phyloP scores from a whole-genome alignment of 2,888 invertebrate species.

The Macropis europaea region DNA sequence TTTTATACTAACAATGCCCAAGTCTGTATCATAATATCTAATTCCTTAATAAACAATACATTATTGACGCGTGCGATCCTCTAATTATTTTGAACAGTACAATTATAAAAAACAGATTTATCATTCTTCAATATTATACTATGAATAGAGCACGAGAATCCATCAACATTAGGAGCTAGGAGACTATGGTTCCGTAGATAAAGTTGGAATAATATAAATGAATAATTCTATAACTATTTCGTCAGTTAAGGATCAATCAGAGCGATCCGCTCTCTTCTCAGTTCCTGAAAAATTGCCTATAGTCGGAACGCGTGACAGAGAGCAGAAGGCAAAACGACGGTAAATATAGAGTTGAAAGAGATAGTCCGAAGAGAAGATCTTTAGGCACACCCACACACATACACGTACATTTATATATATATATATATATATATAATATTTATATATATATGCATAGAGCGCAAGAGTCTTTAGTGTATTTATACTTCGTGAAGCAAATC shows the following conservation, averaged over 20 bases:
- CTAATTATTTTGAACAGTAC: no score
- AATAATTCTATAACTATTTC: neutral
- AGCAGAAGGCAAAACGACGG: constrained; percentile 42
- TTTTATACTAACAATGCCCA: no score
- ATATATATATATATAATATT: constrained; percentile 52
- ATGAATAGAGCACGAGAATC: no score
- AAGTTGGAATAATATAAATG: no score
- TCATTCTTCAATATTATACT: no score
- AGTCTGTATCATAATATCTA: no score
- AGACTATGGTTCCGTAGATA: no score
- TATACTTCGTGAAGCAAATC: constrained; percentile 60
- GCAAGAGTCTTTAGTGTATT: constrained; percentile 51
- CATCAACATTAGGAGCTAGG: no score
- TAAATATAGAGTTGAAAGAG: constrained; percentile 62
- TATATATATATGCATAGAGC: constrained; percentile 56
- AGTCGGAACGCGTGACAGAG: constrained; percentile 40
- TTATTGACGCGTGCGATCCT: no score
- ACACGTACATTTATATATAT: constrained; percentile 64
- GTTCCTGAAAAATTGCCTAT: constrained; percentile 24
- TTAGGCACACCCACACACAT: constrained; percentile 66
- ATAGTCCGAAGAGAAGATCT: constrained; percentile 61
- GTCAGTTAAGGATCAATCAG: constrained; percentile 36
- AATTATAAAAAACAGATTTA: no score
- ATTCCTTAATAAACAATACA: no score
- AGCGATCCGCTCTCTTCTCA: constrained; percentile 37